Evolutionary conservation across 2,113 vertebrate species (phyloP).

Genomic region (Rhinopomastus cyanomelas): DNA sequence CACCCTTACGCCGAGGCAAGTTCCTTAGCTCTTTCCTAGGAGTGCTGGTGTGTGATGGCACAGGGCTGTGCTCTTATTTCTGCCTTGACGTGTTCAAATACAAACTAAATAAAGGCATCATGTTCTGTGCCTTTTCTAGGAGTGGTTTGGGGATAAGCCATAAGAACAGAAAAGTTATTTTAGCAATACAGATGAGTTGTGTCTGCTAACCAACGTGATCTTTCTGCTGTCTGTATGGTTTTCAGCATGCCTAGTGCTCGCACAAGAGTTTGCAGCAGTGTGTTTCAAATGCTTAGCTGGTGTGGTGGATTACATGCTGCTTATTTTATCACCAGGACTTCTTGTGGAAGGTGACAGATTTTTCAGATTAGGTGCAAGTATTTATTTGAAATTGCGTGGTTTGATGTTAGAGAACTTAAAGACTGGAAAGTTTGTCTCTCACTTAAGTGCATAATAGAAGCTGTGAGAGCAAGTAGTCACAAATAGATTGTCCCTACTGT

Average conservation of each 20-base stretch:
- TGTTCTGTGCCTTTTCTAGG: conserved; percentile 42
- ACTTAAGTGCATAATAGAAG: conserved; percentile 13
- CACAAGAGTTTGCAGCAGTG: background rate
- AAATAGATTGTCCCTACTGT: conserved; percentile 12
- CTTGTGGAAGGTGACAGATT: conserved; percentile 23
- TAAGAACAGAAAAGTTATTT: conserved; percentile 48
- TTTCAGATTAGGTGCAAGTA: conserved; percentile 26
- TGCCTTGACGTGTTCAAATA: conserved; percentile 3
- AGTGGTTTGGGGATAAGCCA: conserved; percentile 47
- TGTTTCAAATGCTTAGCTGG: conserved; percentile 21
- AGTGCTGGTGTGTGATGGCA: background rate
- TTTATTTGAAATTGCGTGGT: conserved; percentile 11
- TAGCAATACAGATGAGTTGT: conserved; percentile 30
- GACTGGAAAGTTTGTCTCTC: conserved; percentile 7
- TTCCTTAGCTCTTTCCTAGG: background rate
- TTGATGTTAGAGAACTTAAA: background rate
- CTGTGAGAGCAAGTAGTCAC: conserved; percentile 14
- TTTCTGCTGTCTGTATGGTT: conserved; percentile 36
- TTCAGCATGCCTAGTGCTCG: background rate
- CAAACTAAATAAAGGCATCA: background rate
- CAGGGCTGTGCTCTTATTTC: conserved; percentile 20
- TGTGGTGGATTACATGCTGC: background rate
- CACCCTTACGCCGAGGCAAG: background rate
- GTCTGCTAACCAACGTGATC: conserved; percentile 40
- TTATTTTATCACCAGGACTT: conserved; percentile 34